Conservation (phyloP, 2,797 vertebrate species). For the Hozukius guyotensis region DNA sequence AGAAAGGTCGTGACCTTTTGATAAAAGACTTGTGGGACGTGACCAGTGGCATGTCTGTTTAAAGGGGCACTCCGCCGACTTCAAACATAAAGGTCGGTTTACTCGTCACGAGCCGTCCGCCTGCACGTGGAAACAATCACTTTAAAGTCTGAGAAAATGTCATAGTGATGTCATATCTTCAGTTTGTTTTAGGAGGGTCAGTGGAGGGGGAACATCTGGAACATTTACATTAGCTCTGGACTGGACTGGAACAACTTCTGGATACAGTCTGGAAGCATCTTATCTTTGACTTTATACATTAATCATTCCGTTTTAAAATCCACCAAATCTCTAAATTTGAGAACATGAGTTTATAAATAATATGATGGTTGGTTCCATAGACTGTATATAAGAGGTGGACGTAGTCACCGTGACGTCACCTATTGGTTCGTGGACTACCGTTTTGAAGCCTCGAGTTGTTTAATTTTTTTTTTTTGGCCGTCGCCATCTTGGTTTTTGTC, state of each 20-base stretch:
- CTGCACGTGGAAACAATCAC: not conserved
- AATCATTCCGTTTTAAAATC: not conserved
- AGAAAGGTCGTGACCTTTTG: slow-evolving; percentile 35
- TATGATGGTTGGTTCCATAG: not conserved
- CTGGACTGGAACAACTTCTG: not conserved
- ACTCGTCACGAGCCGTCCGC: too few species aligned
- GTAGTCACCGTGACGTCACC: too few species aligned
- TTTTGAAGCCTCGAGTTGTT: too few species aligned
- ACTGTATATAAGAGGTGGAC: not conserved
- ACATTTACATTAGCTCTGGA: too few species aligned
- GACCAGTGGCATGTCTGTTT: not conserved
- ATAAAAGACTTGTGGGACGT: slow-evolving; percentile 27
- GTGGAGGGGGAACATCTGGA: not conserved
- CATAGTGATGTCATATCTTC: too few species aligned
- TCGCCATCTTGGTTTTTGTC: not conserved
- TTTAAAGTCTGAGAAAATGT: not conserved
- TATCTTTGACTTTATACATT: not conserved
- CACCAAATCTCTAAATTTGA: not conserved
- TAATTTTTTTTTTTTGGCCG: too few species aligned
- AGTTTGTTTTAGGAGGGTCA: too few species aligned
- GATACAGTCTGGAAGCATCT: not conserved
- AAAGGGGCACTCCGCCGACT: slow-evolving; percentile 1
- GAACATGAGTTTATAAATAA: not conserved
- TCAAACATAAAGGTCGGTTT: not conserved
- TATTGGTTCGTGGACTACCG: too few species aligned